Conservation (phyloP, 1,140 invertebrate genomes). For the Bacillus rossius region DNA sequence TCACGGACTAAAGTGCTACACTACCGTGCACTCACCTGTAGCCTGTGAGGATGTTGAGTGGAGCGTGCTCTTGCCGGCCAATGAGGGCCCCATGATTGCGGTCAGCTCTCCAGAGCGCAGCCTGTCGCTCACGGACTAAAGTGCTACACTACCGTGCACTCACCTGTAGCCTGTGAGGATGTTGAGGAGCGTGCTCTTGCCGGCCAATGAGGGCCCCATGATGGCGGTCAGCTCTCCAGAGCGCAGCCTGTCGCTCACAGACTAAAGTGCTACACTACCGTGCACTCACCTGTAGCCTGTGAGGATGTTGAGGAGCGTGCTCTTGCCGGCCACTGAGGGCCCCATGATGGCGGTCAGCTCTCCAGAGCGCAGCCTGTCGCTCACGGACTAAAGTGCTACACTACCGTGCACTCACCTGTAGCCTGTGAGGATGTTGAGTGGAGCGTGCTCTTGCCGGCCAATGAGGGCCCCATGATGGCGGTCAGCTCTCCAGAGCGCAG, state of each 20-base stretch:
- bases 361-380: constrained; percentile 72
- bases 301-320: constrained; percentile 80
- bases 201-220: constrained; percentile 90
- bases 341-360: constrained; percentile 93
- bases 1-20: constrained; percentile 76
- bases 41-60: constrained; percentile 83
- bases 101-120: constrained; percentile 74
- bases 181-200: constrained; percentile 85
- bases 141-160: too few relatives aligned
- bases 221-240: constrained; percentile 88
- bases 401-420: constrained; percentile 86
- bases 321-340: constrained; percentile 88
- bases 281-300: constrained; percentile 85
- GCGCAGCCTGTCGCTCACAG: constrained; percentile 70
- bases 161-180: constrained; percentile 84
- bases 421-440: constrained; percentile 81
- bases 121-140: constrained; percentile 80
- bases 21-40: constrained; percentile 65
- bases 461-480: constrained; percentile 92
- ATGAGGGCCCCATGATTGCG: constrained; percentile 91
- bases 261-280: too few relatives aligned
- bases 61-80: constrained; percentile 87
- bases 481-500: constrained; percentile 81
- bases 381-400: too few relatives aligned
- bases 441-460: constrained; percentile 87